Evolutionary conservation across 1,140 invertebrate species (phyloP), one percentile per base, ranked within the genome.

Genomic region (Drosophila asahinai): DNA sequence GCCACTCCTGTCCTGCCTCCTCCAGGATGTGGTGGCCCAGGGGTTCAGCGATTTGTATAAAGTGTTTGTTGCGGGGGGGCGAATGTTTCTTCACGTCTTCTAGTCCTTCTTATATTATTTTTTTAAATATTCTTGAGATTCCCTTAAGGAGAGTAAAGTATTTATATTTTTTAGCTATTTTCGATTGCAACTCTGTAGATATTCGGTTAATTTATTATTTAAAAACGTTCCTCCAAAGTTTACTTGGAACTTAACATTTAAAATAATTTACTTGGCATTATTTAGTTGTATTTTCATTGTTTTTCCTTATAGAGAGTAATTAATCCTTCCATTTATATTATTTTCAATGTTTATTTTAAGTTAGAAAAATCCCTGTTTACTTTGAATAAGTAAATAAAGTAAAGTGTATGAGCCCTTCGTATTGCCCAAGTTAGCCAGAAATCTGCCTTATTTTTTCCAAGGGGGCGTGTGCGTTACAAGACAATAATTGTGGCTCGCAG

Each of bases 1-100:
- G 33, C 27, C 33, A 1, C 3, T 30, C 5, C 27, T 52, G 2
- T 36, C 48, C 61, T 40, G n/a, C 14, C 55, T 19, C 7, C 14
- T 5, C 6, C 19, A 60, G 27, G 33, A 61, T 51, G 33, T 36
- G n/a, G 19, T 58, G 70, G 51, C 55, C 60, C 36, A 52, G 59
- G 55, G 42, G 15, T 15, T 11, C 22, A 77, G 65, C 73, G 84
- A 89, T 87, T 87, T 87, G 83, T 87, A 89, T 87, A 81, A 87
- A 83, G 57, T 68, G 81, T 43, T 66, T 59, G 40, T 51, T 42
- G 36, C 25, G 57, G 45, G 36, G 36, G 68, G 65, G 43, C 25
- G 30, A 57, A 49, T 40, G 43, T 70, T 43, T 49, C 58, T 58
- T 11, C 64, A 36, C 11, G 27, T n/a, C 3, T 36, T 43, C n/a